Conservation (phyloP, 2,888 invertebrate genomes). For the Esperia sulphurella region DNA sequence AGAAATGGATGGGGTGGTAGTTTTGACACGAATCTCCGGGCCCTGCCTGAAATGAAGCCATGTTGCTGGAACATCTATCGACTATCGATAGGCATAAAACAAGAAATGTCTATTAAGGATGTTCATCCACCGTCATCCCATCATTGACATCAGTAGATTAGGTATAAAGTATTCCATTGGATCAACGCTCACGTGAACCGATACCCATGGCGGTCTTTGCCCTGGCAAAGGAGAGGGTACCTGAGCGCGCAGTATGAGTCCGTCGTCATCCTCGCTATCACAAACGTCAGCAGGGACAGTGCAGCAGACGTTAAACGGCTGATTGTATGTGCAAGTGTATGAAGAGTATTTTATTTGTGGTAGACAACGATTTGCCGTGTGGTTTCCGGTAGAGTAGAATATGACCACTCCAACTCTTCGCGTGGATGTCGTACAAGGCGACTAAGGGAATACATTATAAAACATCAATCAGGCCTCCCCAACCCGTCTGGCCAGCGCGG, state of each 20-base stretch:
- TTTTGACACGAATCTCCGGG: slow-evolving; percentile 49
- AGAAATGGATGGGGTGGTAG: slow-evolving; percentile 52
- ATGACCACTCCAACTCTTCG: too few relatives aligned
- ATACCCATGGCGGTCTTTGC: slow-evolving; percentile 59
- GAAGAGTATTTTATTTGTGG: too few relatives aligned
- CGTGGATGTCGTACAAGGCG: too few relatives aligned
- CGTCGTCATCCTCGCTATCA: slow-evolving; percentile 13
- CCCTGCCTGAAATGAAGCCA: slow-evolving; percentile 37
- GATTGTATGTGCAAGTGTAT: too few relatives aligned
- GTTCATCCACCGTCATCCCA: slow-evolving; percentile 37
- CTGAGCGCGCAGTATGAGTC: slow-evolving; percentile 51
- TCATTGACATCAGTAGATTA: slow-evolving; percentile 16
- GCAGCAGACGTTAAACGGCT: too few relatives aligned
- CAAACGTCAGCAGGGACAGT: slow-evolving; percentile 18
- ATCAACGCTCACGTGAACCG: slow-evolving; percentile 40
- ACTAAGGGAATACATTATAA: too few relatives aligned
- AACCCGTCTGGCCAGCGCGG: too few relatives aligned
- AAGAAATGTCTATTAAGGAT: slow-evolving; percentile 34
- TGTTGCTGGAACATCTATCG: neutral
- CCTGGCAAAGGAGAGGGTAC: slow-evolving; percentile 56
- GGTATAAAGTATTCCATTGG: neutral
- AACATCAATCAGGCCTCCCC: too few relatives aligned
- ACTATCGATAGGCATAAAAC: neutral
- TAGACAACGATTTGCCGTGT: too few relatives aligned
- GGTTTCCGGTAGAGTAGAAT: too few relatives aligned